Evolutionary conservation across 2,797 vertebrate genomes (phyloP).

Genomic region (Pachyuromys duprasi): DNA sequence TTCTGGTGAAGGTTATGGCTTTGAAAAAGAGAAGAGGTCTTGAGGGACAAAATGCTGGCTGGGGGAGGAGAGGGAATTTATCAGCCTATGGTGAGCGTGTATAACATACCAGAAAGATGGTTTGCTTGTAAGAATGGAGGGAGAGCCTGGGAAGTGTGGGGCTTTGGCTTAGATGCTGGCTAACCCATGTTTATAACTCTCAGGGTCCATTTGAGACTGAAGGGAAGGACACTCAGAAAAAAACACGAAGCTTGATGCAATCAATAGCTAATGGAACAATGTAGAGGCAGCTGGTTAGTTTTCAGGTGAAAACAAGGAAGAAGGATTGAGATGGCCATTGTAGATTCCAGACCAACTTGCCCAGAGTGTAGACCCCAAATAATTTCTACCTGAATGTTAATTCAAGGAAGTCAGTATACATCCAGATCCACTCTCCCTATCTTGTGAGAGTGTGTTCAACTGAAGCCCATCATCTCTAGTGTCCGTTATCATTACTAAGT

Average conservation of each 20-base stretch:
- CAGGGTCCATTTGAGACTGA: background rate
- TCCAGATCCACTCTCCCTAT: background rate
- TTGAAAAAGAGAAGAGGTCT: background rate
- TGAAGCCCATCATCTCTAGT: background rate
- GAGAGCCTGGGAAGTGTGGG: background rate
- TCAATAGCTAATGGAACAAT: background rate
- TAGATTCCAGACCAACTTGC: background rate
- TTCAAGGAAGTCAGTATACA: background rate
- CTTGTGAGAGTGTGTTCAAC: background rate
- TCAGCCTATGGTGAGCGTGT: background rate
- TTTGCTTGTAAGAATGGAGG: background rate
- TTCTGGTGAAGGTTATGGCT: constrained; percentile 7
- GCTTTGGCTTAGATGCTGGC: background rate
- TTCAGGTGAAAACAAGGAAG: background rate
- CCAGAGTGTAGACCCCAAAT: background rate
- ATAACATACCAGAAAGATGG: background rate
- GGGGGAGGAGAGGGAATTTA: background rate
- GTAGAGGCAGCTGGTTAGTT: background rate
- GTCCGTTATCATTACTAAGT: background rate
- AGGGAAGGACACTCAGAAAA: constrained; percentile 8
- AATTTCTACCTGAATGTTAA: background rate
- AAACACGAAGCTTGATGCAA: background rate
- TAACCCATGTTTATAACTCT: background rate
- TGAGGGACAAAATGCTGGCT: background rate
- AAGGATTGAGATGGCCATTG: background rate